These are phyloP conservation scores for Sebastes hubbsi DNA, from an alignment of 2,797 vertebrate genomes.

Conservation along the genomic window DNA sequence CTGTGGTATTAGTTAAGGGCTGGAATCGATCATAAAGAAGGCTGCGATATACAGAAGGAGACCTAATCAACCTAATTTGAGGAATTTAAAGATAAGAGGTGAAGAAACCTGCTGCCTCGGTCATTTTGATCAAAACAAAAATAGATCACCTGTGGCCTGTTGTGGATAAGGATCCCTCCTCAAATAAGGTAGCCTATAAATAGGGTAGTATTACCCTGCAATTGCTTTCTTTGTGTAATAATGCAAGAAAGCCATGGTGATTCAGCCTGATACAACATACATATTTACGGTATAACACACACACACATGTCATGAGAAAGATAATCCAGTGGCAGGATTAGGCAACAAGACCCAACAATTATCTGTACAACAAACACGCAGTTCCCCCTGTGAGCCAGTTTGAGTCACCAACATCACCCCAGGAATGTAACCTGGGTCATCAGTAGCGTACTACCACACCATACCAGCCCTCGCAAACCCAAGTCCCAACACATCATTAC, in stretches of 20 bases:
- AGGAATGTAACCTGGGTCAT: slow-evolving; percentile 55
- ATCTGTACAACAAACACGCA: slow-evolving; percentile 41
- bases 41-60: background rate
- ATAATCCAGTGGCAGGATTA: slow-evolving; percentile 59
- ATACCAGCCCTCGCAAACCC: slow-evolving; percentile 2
- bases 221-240: background rate
- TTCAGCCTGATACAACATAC: slow-evolving; percentile 1
- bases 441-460: slow-evolving; percentile 31
- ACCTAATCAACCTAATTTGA: background rate
- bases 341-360: slow-evolving; percentile 62
- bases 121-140: slow-evolving; percentile 7
- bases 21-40: background rate
- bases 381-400: slow-evolving; percentile 32
- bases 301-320: slow-evolving; percentile 45
- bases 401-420: slow-evolving; percentile 53
- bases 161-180: background rate
- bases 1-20: background rate
- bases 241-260: background rate
- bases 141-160: background rate
- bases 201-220: background rate
- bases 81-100: background rate
- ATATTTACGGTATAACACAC: slow-evolving; percentile 14
- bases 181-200: background rate
- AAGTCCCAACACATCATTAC: slow-evolving; percentile 54
- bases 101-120: background rate